A percentile compares a stretch with the other conserved stretches of the same genome.
These are phyloP conservation scores for Asteroscopus sphinx DNA, from an alignment of 2,888 invertebrate genomes.

Conservation along the genomic window DNA sequence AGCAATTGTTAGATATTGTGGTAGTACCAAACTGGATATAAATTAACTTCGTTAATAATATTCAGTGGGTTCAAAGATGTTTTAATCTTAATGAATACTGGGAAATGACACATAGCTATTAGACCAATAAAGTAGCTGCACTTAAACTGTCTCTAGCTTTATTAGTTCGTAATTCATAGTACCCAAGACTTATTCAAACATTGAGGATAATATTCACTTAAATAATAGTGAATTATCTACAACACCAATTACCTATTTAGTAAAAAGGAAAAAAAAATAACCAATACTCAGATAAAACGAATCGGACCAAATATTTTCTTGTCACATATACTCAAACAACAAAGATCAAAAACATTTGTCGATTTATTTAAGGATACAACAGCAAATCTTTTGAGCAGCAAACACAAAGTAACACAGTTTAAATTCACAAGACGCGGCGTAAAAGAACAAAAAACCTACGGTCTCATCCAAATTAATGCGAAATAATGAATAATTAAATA, in stretches of 20 bases:
- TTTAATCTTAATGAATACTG: constrained; percentile 15
- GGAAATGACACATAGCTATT: constrained; percentile 10
- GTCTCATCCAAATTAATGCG: constrained; percentile 69
- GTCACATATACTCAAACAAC: background rate
- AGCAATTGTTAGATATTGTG: constrained; percentile 22
- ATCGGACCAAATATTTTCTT: background rate
- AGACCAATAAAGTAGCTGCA: background rate
- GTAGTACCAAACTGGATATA: constrained; percentile 8
- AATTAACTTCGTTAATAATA: constrained; percentile 17
- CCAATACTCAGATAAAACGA: background rate
- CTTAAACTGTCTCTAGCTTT: constrained; percentile 5
- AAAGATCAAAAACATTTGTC: background rate
- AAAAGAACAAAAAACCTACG: constrained; percentile 48
- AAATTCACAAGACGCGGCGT: constrained; percentile 27
- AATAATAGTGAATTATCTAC: no score
- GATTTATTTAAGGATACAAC: background rate
- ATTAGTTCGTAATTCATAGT: background rate
- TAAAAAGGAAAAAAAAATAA: background rate
- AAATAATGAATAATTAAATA: constrained; percentile 77
- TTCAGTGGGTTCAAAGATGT: constrained; percentile 23
- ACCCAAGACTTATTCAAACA: background rate
- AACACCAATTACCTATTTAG: no score
- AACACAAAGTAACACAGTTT: constrained; percentile 18
- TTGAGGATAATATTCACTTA: background rate
- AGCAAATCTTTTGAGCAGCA: constrained; percentile 11